phyloP scores from a whole-genome alignment of 2,113 vertebrate genomes.

The Rhea americana region DNA sequence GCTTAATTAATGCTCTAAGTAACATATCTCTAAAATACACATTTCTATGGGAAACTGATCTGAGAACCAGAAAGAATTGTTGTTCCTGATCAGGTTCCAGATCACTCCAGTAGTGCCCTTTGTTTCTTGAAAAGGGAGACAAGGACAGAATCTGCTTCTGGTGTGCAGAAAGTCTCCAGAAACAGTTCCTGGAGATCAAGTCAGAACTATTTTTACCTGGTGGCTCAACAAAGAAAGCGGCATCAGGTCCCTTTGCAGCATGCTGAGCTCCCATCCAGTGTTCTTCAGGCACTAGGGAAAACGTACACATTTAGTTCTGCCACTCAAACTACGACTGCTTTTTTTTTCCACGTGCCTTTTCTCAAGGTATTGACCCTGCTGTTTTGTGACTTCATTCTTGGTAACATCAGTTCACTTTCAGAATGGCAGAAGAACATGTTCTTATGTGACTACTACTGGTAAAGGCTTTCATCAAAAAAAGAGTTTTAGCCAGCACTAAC shows the following conservation, averaged over 20 bases:
- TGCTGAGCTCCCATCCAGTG: slow-evolving; percentile 51
- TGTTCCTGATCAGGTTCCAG: background rate
- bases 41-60: rapidly evolving
- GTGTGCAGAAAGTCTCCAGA: background rate
- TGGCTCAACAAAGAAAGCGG: slow-evolving; percentile 43
- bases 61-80: background rate
- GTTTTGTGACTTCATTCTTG: background rate
- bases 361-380: background rate
- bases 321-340: background rate
- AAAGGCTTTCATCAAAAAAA: background rate
- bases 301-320: background rate
- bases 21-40: background rate
- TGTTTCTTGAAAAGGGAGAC: background rate
- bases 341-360: background rate
- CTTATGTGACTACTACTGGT: rapidly evolving
- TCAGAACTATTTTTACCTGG: slow-evolving; percentile 54
- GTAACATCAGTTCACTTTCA: rapidly evolving
- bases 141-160: background rate
- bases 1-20: background rate
- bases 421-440: background rate
- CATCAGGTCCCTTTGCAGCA: background rate
- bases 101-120: background rate
- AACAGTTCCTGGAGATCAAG: background rate
- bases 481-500: background rate
- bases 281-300: slow-evolving; percentile 24